phyloP scores from a whole-genome alignment of 2,888 invertebrate genomes.

The Kryphioiulus occultus region DNA sequence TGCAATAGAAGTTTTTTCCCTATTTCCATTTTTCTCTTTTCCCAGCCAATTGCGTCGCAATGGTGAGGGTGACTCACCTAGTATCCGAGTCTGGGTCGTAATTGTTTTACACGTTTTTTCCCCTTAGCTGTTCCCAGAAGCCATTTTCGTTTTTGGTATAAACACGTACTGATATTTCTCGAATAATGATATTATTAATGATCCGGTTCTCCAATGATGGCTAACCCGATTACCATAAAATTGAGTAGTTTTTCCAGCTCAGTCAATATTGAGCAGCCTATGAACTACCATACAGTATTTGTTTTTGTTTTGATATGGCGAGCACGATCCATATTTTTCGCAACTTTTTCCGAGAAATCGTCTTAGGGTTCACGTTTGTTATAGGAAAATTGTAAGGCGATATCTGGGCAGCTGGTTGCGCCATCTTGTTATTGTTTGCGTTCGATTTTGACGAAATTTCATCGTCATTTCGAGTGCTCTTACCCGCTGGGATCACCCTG shows the following conservation, averaged over 20 bases:
- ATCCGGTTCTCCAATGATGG: not conserved
- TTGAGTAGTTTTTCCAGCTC: not conserved
- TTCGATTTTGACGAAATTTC: not conserved
- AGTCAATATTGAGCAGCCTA: not conserved
- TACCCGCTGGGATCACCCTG: not conserved
- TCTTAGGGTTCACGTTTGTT: not conserved
- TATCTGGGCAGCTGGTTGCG: not conserved
- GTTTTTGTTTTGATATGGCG: not conserved
- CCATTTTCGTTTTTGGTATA: not conserved
- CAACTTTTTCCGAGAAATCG: not conserved
- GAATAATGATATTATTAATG: not conserved
- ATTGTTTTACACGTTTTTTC: not conserved
- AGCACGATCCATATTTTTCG: not conserved
- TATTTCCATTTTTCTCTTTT: constrained; percentile 10
- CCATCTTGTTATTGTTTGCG: not conserved
- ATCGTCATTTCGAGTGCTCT: not conserved
- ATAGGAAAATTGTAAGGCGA: not conserved
- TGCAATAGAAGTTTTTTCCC: too few species aligned
- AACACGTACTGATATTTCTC: not conserved
- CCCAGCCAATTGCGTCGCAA: constrained; percentile 6
- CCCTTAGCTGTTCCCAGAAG: not conserved
- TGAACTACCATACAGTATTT: not conserved
- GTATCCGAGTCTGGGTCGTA: not conserved
- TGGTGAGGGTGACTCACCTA: not conserved
- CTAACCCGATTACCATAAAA: constrained; percentile 9